Conservation (phyloP, 1,140 invertebrate species). For the Lerema accius region DNA sequence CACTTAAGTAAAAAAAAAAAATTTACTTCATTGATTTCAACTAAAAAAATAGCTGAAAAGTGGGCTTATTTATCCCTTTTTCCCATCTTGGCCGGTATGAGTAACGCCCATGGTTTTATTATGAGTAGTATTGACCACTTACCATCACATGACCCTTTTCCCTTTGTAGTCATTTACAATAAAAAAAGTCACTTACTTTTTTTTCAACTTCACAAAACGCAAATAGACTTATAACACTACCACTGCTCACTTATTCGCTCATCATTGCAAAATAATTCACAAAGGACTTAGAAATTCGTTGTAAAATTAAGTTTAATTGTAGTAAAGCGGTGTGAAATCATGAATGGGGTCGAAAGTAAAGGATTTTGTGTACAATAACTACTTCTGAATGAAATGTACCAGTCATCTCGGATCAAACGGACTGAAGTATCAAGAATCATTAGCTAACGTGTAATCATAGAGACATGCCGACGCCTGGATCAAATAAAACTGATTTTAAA, state of each 20-base stretch:
- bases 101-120: too few species aligned
- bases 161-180: too few species aligned
- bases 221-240: neutral
- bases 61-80: too few species aligned
- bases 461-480: constrained; percentile 62
- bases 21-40: too few species aligned
- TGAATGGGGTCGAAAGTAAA: constrained; percentile 53
- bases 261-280: constrained; percentile 22
- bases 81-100: too few species aligned
- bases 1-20: too few species aligned
- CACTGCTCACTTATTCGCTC: neutral
- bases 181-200: too few species aligned
- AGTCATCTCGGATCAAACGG: constrained; percentile 53
- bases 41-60: too few species aligned
- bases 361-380: constrained; percentile 26
- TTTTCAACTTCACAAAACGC: neutral
- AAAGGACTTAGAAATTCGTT: constrained; percentile 42
- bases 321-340: constrained; percentile 62
- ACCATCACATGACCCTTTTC: constrained; percentile 1
- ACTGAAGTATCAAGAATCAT: constrained; percentile 48
- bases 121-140: constrained; percentile 1
- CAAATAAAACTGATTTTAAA: constrained; percentile 28
- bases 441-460: constrained; percentile 46
- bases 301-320: constrained; percentile 52
- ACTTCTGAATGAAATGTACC: constrained; percentile 54